phyloP scores from a whole-genome alignment of 2,113 vertebrate genomes.

The Gopherus evgoodei region DNA sequence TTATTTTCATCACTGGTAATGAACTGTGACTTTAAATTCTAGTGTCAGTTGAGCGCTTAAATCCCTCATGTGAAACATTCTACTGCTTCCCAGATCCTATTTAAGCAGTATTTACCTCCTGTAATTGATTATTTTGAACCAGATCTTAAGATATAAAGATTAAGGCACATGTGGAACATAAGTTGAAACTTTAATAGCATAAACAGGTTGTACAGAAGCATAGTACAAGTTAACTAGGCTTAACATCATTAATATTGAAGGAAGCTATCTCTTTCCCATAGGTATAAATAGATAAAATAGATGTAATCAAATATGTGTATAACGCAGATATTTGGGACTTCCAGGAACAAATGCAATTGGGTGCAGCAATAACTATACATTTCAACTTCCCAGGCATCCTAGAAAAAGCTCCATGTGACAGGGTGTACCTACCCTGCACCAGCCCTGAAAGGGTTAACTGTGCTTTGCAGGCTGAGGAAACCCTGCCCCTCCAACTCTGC shows the following conservation, averaged over 20 bases:
- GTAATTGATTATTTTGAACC: neutral
- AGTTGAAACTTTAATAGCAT: neutral
- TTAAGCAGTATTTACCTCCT: neutral
- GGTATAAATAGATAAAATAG: neutral
- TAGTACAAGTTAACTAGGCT: neutral
- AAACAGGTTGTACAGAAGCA: neutral
- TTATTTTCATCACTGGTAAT: neutral
- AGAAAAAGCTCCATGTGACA: neutral
- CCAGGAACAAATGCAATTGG: neutral
- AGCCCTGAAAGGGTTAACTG: too few relatives aligned
- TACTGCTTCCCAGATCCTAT: neutral
- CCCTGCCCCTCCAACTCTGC: too few relatives aligned
- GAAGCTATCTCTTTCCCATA: neutral
- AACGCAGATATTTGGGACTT: neutral
- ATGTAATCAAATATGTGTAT: neutral
- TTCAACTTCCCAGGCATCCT: neutral
- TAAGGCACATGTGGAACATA: neutral
- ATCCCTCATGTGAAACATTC: neutral
- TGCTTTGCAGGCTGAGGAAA: too few relatives aligned
- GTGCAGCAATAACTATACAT: neutral
- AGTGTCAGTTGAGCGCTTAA: neutral
- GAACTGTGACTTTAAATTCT: neutral
- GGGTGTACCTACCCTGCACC: too few relatives aligned
- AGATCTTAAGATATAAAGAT: neutral
- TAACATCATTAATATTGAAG: neutral